phyloP scores from a whole-genome alignment of 2,113 vertebrate species.

The Spermophilus dauricus region DNA sequence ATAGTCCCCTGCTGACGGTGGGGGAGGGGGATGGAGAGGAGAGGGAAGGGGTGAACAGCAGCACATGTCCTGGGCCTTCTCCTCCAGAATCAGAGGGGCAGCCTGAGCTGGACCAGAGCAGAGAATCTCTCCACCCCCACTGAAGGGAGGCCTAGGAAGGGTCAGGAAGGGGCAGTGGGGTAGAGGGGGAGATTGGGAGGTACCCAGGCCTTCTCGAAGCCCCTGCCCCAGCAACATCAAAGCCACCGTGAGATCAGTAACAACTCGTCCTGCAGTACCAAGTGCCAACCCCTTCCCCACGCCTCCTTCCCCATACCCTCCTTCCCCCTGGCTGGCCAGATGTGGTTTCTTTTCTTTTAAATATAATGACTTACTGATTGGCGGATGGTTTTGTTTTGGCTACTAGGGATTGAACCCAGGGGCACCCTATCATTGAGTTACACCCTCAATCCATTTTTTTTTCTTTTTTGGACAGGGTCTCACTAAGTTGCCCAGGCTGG shows the following conservation, averaged over 20 bases:
- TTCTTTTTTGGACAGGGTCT: too few species aligned
- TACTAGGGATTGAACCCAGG: too few species aligned
- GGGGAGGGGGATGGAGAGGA: too few species aligned
- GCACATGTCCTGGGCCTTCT: rapidly evolving
- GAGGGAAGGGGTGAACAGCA: not conserved
- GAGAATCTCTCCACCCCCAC: not conserved
- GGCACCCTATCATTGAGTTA: too few species aligned
- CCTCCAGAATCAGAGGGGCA: not conserved
- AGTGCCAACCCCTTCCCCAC: not conserved
- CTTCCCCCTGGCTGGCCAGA: not conserved
- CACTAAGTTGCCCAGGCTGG: too few species aligned
- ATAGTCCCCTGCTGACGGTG: not conserved
- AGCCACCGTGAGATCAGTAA: not conserved
- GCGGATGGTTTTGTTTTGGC: too few species aligned
- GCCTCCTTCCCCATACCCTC: rapidly evolving
- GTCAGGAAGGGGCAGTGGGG: not conserved
- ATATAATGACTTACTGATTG: too few species aligned
- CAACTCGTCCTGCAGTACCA: not conserved
- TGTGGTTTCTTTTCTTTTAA: too few species aligned
- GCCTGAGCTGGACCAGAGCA: rapidly evolving
- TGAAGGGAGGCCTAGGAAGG: not conserved
- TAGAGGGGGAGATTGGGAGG: not conserved
- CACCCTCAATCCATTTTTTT: too few species aligned
- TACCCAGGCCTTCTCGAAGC: not conserved
- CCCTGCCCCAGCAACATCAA: too few species aligned